A percentile compares a stretch with the other conserved stretches of the same genome.
These are phyloP conservation scores for Drosophila kohkoa DNA, from an alignment of 1,140 invertebrate genomes.

Conservation along the genomic window DNA sequence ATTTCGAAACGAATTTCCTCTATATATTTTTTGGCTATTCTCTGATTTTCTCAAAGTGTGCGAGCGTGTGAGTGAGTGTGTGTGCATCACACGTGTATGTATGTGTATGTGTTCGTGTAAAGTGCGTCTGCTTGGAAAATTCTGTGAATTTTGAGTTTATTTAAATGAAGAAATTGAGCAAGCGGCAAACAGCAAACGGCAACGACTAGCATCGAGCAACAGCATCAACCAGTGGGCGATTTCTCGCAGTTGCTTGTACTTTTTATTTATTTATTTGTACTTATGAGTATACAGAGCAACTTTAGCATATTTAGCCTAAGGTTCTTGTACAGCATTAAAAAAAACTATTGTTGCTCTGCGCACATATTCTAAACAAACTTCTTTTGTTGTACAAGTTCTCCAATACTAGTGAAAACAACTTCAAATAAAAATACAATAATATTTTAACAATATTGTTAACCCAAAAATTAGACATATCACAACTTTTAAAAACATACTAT, in stretches of 20 bases:
- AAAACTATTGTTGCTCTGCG: slow-evolving; percentile 34
- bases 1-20: slow-evolving; percentile 56
- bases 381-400: background rate
- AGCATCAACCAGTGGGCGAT: slow-evolving; percentile 45
- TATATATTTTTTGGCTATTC: slow-evolving; percentile 37
- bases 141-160: slow-evolving; percentile 82
- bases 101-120: slow-evolving; percentile 55
- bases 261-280: slow-evolving; percentile 54
- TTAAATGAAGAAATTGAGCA: slow-evolving; percentile 72
- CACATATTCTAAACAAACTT: background rate
- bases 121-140: slow-evolving; percentile 79
- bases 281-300: slow-evolving; percentile 25
- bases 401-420: background rate
- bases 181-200: slow-evolving; percentile 25
- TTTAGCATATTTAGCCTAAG: slow-evolving; percentile 4
- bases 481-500: no score
- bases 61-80: background rate
- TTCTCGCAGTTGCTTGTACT: slow-evolving; percentile 55
- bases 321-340: slow-evolving; percentile 36
- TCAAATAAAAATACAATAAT: background rate
- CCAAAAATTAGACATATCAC: no score
- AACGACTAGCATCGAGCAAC: slow-evolving; percentile 19
- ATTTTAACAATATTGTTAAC: background rate
- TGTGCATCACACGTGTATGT: slow-evolving; percentile 7
- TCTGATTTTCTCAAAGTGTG: slow-evolving; percentile 5